Evolutionary conservation across 1,140 invertebrate genomes (phyloP).

Genomic region (Cherax destructor): DNA sequence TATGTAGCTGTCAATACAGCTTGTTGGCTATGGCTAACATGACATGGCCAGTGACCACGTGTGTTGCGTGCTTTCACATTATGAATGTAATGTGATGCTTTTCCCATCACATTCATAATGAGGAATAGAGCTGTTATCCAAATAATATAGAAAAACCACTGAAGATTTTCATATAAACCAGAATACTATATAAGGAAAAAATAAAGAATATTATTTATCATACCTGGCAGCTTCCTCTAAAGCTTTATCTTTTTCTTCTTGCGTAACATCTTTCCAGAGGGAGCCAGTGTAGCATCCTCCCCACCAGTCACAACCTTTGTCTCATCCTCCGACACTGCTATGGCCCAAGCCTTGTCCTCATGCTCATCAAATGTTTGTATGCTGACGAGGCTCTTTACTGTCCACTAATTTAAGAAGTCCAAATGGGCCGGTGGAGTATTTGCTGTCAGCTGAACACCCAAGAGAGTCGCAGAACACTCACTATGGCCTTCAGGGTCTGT

Average conservation of each 20-base stretch:
- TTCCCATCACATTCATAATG: neutral
- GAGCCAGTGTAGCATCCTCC: constrained; percentile 88
- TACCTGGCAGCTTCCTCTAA: constrained; percentile 79
- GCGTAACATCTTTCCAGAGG: constrained; percentile 91
- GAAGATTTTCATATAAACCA: neutral
- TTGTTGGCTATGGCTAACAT: too few species aligned
- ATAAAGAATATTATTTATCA: neutral
- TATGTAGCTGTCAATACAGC: too few species aligned
- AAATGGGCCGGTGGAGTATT: constrained; percentile 90
- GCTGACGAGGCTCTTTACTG: constrained; percentile 89
- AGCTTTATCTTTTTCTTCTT: constrained; percentile 81
- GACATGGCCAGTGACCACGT: too few species aligned
- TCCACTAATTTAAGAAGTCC: constrained; percentile 93
- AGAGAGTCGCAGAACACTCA: constrained; percentile 89
- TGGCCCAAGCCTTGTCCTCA: constrained; percentile 88
- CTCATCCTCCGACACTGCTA: constrained; percentile 82
- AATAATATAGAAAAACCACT: neutral
- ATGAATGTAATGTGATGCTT: too few species aligned
- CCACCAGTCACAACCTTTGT: constrained; percentile 89
- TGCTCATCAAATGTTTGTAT: constrained; percentile 88
- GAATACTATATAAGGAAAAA: neutral
- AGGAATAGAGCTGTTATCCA: neutral
- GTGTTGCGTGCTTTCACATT: too few species aligned
- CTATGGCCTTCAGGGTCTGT: constrained; percentile 96
- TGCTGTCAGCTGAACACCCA: constrained; percentile 90